phyloP scores from a whole-genome alignment of 2,888 invertebrate genomes.

The Bugula neritina region DNA sequence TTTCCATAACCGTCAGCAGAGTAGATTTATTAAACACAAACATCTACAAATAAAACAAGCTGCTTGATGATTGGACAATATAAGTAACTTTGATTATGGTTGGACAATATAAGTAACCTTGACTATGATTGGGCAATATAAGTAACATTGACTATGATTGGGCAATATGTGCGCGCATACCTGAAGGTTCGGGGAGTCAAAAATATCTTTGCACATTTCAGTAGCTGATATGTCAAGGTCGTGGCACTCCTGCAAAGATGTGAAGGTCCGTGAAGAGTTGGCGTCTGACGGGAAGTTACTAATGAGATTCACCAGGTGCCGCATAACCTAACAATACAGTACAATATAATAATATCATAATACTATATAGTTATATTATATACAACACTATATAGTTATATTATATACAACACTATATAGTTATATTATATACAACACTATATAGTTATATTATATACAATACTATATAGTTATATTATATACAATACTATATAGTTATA shows the following conservation, averaged over 20 bases:
- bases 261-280: conserved; percentile 80
- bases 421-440: not conserved
- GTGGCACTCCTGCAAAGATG: conserved; percentile 84
- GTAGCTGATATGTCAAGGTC: conserved; percentile 56
- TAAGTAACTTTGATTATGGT: no score
- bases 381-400: not conserved
- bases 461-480: not conserved
- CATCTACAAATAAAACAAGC: conserved; percentile 64
- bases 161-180: no score
- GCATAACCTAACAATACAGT: conserved; percentile 63
- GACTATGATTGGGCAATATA: no score
- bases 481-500: not conserved
- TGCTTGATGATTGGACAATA: no score
- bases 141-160: no score
- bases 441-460: not conserved
- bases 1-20: conserved; percentile 80
- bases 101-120: no score
- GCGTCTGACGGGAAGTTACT: conserved; percentile 85
- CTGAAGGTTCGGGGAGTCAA: conserved; percentile 75
- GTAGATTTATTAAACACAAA: conserved; percentile 73
- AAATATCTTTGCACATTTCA: conserved; percentile 72
- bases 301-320: conserved; percentile 82
- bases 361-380: not conserved
- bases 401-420: not conserved
- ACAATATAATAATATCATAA: not conserved